These are phyloP conservation scores for Centropyge bicolor DNA, from an alignment of 2,797 vertebrate species.

Conservation along the genomic window DNA sequence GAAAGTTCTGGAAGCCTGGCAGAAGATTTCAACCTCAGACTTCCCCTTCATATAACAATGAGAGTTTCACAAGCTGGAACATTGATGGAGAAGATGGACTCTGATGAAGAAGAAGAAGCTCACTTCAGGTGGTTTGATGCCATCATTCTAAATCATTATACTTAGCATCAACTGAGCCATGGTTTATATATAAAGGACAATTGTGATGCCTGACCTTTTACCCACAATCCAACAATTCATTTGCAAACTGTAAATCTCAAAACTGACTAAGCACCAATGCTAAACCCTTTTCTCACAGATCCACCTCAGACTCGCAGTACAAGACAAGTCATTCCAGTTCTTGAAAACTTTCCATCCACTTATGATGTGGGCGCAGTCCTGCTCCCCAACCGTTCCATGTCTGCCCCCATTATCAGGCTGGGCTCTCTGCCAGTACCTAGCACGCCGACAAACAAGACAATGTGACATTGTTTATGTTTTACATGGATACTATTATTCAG, in stretches of 20 bases:
- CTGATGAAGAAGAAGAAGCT: background rate
- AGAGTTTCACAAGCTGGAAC: background rate
- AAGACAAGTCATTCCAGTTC: conserved; percentile 32
- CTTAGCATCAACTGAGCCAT: background rate
- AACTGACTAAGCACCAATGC: background rate
- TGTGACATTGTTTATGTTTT: background rate
- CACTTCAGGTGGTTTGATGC: background rate
- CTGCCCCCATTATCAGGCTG: conserved; percentile 33
- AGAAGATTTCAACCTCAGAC: background rate
- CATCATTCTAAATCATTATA: background rate
- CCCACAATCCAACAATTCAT: background rate
- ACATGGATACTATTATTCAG: background rate
- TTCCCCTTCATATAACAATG: background rate
- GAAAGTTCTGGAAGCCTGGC: background rate
- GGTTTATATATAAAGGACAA: background rate
- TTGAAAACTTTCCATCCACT: accelerated
- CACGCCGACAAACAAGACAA: background rate
- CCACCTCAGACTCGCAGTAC: background rate
- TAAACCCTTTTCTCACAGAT: conserved; percentile 29
- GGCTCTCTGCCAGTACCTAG: background rate
- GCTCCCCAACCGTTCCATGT: accelerated
- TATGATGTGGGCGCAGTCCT: conserved; percentile 38
- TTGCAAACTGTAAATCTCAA: background rate
- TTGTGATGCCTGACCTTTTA: background rate
- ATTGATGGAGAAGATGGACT: background rate